Base-by-base conservation (phyloP, 2,888 invertebrate species). In the Oeneis ivallda region DNA sequence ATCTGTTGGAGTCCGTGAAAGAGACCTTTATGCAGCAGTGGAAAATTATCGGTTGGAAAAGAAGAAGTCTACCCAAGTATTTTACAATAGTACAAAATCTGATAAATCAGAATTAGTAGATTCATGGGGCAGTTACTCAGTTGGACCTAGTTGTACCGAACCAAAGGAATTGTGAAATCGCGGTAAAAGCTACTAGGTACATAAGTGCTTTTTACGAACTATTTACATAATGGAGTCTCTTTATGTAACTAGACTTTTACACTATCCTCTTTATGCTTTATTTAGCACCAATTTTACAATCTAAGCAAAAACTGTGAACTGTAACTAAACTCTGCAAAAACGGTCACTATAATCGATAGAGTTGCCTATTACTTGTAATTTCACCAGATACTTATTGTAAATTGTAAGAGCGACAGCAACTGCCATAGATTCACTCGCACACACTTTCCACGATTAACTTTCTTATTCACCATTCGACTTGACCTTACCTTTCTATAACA, bases 371-470 rank as follows among this genome's bases (percentile, higher is more conserved):
- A 60, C 54, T 54, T 62, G 61, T 61, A 52, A 61, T 65, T 65
- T 57, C 65, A 56, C 62, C 50, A 62, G 56, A 52, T 53, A 63
- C 50, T 53, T 62, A 62, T 54, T 50, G 58, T 63, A 53, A 58
- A 56, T 67, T 66, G 63, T 64, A 63, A 69, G 62, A 69, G 60
- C 56, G 64, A 66, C 61, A 82, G 79, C 79, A 75, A 83, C 81
- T 81, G 82, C 83, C 79, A 75, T 81, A 81, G 83, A 85, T 84
- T 82, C 83, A 81, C 77, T 80, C 81, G 82, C 82, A 80, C 84
- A 79, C 84, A 89, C 91, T 91, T 90, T 91, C 89, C 88, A 86
- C 86, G 86, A 89, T 89, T 86, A 89, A 91, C 91, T 90, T 91
- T 91, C 91, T 88, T 87, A 84, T 87, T 87, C 83, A 86, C 86